These are phyloP conservation scores for Gisinianus flammeolus DNA, from an alignment of 2,888 invertebrate genomes.

Conservation along the genomic window DNA sequence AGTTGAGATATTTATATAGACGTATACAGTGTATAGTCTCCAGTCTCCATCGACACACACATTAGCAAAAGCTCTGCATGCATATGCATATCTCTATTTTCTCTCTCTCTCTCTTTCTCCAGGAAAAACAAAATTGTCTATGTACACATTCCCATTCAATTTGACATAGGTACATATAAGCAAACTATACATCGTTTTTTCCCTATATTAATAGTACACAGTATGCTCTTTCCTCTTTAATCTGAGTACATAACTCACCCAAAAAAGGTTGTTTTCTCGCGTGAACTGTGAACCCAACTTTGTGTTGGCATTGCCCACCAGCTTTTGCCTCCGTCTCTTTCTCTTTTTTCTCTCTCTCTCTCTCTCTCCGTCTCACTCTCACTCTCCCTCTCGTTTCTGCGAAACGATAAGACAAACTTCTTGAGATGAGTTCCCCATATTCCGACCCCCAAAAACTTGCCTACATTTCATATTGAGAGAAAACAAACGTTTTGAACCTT, in stretches of 20 bases:
- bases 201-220: not conserved
- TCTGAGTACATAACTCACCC: constrained; percentile 2
- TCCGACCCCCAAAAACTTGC: not conserved
- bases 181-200: too few relatives aligned
- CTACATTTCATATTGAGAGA: too few relatives aligned
- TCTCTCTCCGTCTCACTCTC: not conserved
- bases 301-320: not conserved
- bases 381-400: constrained; percentile 2
- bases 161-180: too few relatives aligned
- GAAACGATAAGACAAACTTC: constrained; percentile 4
- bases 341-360: not conserved
- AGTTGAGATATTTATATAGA: too few relatives aligned
- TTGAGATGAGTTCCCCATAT: not conserved
- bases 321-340: not conserved
- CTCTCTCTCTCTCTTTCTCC: not conserved
- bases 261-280: not conserved
- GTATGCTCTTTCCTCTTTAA: not conserved
- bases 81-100: not conserved
- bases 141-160: too few relatives aligned
- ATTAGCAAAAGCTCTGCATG: not conserved
- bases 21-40: too few relatives aligned
- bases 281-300: constrained; percentile 9
- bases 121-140: too few relatives aligned
- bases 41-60: too few relatives aligned
- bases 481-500: too few relatives aligned